Base-by-base conservation (phyloP, 2,888 invertebrate genomes). In the Sesia apiformis region DNA sequence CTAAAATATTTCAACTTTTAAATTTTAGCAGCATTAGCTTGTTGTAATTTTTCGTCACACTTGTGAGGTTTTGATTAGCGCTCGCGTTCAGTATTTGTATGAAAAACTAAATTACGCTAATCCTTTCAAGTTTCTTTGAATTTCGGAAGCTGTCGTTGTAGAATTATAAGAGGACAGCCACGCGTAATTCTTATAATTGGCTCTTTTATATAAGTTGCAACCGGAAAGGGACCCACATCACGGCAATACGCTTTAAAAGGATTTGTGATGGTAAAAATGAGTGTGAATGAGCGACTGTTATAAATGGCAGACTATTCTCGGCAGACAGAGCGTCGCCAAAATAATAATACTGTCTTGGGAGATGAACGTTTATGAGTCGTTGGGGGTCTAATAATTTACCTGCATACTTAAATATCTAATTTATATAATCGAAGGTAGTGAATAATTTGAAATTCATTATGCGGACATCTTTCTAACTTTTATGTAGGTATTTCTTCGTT, bases 171-270 rank as follows among this genome's bases (percentile, higher is more conserved):
- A 70, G 66, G 63, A 61, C 59, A 64, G 64, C 70, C 65, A 67
- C 66, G 67, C 70, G 74, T 78, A 78, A 78, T 78, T 78, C 79
- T 80, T 73, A 85, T 87, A 85, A 88, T 88, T 86, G 86, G 78
- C 71, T 78, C 74, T 65, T 81, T 84, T 83, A 83, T 85, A 70
- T 63, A 62, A 54, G 60, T 55, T 57, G 65, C 67, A 69, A 82
- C 84, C 85, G 87, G 85, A 87, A 87, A 85, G 81, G 66, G 79
- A 84, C 84, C 85, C 81, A 79, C 81, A 76, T 84, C 83, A 82
- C 65, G 60, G 73, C 61, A 70, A 70, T 78, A 74, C 74, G 73
- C 73, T 69, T 77, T 79, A 80, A 86, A 86, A 73, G 84, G 81
- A 84, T 88, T 83, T 82, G 76, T 76, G 68, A 78, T 78, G 72